Evolutionary conservation across 1,140 invertebrate genomes (phyloP).

Genomic region (Drosophila rhopaloa): DNA sequence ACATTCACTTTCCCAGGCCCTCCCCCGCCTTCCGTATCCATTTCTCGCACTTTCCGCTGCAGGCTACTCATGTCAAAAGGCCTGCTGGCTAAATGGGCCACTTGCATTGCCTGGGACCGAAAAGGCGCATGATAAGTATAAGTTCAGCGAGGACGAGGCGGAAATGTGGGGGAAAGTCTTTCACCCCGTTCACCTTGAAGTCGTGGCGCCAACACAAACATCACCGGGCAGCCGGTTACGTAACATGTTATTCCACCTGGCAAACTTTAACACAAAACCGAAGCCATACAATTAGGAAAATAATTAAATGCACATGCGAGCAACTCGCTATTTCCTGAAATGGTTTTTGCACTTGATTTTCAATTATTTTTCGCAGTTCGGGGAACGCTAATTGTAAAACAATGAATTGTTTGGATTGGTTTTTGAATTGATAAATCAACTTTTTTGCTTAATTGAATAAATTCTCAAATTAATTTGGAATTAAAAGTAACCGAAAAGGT

Average conservation of each 20-base stretch:
- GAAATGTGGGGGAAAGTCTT: constrained; percentile 9
- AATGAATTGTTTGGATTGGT: no score
- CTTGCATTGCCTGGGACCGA: constrained; percentile 43
- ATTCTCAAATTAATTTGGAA: no score
- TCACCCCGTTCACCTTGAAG: constrained; percentile 1
- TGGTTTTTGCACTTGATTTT: constrained; percentile 13
- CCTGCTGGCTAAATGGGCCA: constrained; percentile 47
- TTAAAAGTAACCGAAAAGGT: no score
- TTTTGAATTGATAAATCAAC: no score
- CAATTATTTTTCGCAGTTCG: constrained; percentile 13
- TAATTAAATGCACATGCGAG: constrained; percentile 9
- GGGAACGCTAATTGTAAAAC: constrained; percentile 9
- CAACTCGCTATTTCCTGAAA: constrained; percentile 1
- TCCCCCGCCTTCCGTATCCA: neutral
- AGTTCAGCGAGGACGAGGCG: constrained; percentile 11
- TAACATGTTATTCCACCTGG: constrained; percentile 4
- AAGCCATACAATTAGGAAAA: neutral
- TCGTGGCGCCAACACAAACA: constrained; percentile 8
- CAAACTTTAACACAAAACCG: constrained; percentile 2
- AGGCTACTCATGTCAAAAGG: constrained; percentile 44
- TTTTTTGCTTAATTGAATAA: no score
- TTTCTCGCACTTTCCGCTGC: constrained; percentile 1
- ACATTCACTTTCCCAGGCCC: constrained; percentile 41
- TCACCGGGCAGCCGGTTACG: neutral
- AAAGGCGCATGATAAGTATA: constrained; percentile 44